A percentile compares a stretch with the other conserved stretches of the same genome.
Conservation (phyloP, 37 sponge, comb jelly and placozoan genomes). For the Mnemiopsis leidyi region DNA sequence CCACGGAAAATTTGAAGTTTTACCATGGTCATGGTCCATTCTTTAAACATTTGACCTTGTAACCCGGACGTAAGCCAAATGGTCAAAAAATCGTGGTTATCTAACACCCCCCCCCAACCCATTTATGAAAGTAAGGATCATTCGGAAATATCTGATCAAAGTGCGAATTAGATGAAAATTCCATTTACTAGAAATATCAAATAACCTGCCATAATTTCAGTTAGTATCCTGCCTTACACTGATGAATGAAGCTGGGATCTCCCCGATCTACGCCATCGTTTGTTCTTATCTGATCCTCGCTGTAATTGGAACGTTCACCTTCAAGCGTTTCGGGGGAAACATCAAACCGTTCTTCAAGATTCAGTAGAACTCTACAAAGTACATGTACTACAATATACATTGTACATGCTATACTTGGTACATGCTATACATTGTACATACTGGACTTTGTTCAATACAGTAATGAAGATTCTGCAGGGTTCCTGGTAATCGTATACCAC, state of each 20-base stretch:
- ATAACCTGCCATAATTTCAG: background rate
- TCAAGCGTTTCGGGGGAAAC: background rate
- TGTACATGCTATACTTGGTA: no score
- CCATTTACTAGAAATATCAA: background rate
- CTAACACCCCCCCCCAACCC: background rate
- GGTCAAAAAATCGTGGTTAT: no score
- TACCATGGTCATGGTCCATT: no score
- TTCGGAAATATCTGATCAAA: background rate
- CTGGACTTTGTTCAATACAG: no score
- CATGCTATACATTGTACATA: no score
- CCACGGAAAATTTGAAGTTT: no score
- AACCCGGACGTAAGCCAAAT: no score
- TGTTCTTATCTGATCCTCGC: background rate
- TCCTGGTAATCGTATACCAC: no score
- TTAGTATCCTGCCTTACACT: background rate
- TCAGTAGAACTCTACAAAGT: background rate
- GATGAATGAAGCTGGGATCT: background rate
- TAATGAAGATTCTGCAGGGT: no score
- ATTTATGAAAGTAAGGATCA: no score
- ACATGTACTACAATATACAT: no score
- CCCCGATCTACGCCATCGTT: slow-evolving; percentile 1
- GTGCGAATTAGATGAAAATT: background rate
- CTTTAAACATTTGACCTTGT: no score
- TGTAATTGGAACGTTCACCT: slow-evolving; percentile 1
- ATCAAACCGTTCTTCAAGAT: slow-evolving; percentile 19